Percentiles rank a stretch among this genome's conserved stretches.
Conservation (phyloP, 2,888 invertebrate species). For the Serrognathus titanus region DNA sequence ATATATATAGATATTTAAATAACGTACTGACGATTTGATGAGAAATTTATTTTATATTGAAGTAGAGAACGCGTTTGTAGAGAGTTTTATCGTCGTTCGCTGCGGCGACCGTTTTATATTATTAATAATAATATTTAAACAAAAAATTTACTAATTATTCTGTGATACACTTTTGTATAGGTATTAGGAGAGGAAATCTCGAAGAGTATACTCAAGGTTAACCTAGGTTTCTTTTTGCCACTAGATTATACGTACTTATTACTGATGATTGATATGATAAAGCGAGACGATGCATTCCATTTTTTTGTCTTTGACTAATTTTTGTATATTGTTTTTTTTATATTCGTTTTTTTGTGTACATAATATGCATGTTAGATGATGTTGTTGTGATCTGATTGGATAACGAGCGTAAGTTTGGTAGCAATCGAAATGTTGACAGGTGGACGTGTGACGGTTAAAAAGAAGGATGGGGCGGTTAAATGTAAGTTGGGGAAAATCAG, state of each 20-base stretch:
- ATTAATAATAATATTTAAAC: not conserved
- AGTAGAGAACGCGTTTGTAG: not conserved
- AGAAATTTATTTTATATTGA: no score
- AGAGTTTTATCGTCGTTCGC: not conserved
- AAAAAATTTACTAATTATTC: constrained; percentile 15
- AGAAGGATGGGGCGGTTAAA: no score
- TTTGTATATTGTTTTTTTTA: constrained; percentile 5
- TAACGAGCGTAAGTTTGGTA: no score
- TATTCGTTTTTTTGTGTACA: constrained; percentile 6
- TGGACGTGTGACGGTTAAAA: no score
- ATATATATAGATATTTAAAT: no score
- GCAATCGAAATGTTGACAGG: no score
- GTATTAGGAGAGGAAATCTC: constrained; percentile 2
- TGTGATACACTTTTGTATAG: constrained; percentile 18
- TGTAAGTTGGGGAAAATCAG: no score
- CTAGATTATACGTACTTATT: not conserved
- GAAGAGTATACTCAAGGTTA: constrained; percentile 3
- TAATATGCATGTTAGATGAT: not conserved
- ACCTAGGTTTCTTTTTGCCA: constrained; percentile 3
- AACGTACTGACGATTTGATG: no score
- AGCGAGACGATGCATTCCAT: not conserved
- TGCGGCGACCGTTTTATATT: not conserved
- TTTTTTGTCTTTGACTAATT: not conserved
- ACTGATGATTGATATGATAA: no score
- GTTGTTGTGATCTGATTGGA: no score